Conservation (phyloP, 1,140 invertebrate species). For the Hycleus phaleratus region DNA sequence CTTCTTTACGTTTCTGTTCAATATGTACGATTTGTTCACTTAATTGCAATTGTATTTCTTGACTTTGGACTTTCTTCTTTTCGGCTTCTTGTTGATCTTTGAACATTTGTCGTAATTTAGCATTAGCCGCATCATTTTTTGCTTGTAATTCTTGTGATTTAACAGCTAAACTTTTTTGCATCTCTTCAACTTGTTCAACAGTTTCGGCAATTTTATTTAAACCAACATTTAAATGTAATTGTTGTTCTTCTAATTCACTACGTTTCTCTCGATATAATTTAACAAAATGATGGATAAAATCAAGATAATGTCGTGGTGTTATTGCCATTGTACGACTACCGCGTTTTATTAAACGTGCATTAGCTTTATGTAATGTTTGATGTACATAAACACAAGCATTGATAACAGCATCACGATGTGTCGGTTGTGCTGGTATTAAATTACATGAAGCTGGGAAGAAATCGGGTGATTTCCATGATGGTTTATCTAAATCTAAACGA, state of each 20-base stretch:
- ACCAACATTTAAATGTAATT: conserved; percentile 97
- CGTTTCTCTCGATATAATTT: conserved; percentile 97
- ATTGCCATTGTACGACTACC: conserved; percentile 95
- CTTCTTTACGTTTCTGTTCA: conserved; percentile 82
- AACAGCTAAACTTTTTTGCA: conserved; percentile 96
- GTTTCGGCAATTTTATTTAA: conserved; percentile 98
- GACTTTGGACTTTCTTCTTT: conserved; percentile 96
- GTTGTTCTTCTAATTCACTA: conserved; percentile 96
- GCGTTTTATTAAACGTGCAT: conserved; percentile 77
- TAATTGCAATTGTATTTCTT: conserved; percentile 91
- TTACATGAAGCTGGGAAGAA: conserved; percentile 82
- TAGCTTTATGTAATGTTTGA: conserved; percentile 92
- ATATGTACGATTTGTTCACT: conserved; percentile 88
- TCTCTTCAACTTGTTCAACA: conserved; percentile 98
- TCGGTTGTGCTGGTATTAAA: conserved; percentile 63
- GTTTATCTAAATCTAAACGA: conserved; percentile 73
- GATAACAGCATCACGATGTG: conserved; percentile 89
- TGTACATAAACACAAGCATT: conserved; percentile 99
- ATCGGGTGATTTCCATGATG: conserved; percentile 76
- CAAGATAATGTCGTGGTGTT: conserved; percentile 97
- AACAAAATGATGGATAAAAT: conserved; percentile 99
- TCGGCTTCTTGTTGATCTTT: conserved; percentile 99
- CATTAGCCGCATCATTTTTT: conserved; percentile 98
- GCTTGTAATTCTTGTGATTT: conserved; percentile 91
- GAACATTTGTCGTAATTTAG: conserved; percentile 98